Percentiles rank a stretch among this genome's conserved stretches.
Evolutionary conservation across 2,113 vertebrate genomes (phyloP).

Genomic region (Cryptotis parvus): DNA sequence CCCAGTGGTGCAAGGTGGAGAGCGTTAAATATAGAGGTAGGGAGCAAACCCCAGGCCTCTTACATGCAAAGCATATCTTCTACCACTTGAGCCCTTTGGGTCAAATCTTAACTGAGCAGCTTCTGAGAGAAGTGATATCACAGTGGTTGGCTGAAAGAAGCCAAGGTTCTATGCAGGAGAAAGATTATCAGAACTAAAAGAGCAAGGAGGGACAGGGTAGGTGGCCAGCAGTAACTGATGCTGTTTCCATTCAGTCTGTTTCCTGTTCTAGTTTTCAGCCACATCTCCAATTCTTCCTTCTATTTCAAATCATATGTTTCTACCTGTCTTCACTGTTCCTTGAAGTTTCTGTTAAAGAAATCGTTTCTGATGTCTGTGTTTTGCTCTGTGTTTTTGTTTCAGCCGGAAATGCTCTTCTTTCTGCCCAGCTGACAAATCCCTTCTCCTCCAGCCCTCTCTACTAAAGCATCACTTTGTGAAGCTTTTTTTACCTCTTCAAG

Average conservation of each 20-base stretch:
- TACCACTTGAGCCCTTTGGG: background rate
- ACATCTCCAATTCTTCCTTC: background rate
- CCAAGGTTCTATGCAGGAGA: background rate
- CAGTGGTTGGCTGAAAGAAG: background rate
- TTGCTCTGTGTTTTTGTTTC: background rate
- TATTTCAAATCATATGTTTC: background rate
- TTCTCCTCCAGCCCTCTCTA: background rate
- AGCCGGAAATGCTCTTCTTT: background rate
- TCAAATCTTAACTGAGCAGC: background rate
- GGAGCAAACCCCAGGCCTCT: background rate
- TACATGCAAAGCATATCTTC: background rate
- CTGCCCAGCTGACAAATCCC: background rate
- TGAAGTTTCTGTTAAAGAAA: background rate
- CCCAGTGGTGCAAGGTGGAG: no score
- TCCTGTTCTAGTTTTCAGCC: background rate
- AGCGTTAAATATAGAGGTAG: no score
- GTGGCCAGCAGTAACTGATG: background rate
- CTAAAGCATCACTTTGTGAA: background rate
- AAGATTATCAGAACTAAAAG: background rate
- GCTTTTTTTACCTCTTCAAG: background rate
- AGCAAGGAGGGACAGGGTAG: background rate
- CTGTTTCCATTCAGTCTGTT: background rate
- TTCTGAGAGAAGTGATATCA: constrained; percentile 14
- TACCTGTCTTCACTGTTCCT: background rate
- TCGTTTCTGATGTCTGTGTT: background rate